A percentile compares a stretch with the other conserved stretches of the same genome.
These are phyloP conservation scores for Gortyna flavago DNA, from an alignment of 2,888 invertebrate genomes.

Conservation along the genomic window DNA sequence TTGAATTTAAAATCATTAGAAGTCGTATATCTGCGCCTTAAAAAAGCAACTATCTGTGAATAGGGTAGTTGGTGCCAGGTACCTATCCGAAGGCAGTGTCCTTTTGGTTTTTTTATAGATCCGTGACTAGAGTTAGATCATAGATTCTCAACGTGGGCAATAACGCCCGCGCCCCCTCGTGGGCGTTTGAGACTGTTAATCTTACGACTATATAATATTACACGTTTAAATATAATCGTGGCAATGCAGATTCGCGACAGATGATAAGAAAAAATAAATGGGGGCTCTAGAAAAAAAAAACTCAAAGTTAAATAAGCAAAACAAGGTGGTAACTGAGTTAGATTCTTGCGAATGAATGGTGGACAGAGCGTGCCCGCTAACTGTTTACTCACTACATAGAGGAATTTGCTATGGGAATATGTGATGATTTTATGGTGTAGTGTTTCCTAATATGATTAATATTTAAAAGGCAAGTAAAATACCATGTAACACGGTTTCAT, in stretches of 20 bases:
- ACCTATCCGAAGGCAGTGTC: neutral
- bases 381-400: neutral
- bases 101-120: neutral
- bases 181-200: neutral
- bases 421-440: neutral
- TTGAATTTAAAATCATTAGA: no score
- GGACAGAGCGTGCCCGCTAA: neutral
- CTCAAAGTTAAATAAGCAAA: neutral
- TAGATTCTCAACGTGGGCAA: neutral
- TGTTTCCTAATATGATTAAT: conserved; percentile 14
- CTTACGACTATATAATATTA: neutral
- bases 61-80: neutral
- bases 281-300: neutral
- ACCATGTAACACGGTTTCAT: conserved; percentile 42
- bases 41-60: neutral
- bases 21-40: no score
- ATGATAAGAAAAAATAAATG: no score
- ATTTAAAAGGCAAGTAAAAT: conserved; percentile 36
- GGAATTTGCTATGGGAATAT: conserved; percentile 21
- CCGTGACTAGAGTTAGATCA: neutral
- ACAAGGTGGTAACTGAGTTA: neutral
- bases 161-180: no score
- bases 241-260: no score
- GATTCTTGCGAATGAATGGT: conserved; percentile 1
- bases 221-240: no score